Evolutionary conservation across 2,113 vertebrate species (phyloP).

Genomic region (Lasiurus borealis): DNA sequence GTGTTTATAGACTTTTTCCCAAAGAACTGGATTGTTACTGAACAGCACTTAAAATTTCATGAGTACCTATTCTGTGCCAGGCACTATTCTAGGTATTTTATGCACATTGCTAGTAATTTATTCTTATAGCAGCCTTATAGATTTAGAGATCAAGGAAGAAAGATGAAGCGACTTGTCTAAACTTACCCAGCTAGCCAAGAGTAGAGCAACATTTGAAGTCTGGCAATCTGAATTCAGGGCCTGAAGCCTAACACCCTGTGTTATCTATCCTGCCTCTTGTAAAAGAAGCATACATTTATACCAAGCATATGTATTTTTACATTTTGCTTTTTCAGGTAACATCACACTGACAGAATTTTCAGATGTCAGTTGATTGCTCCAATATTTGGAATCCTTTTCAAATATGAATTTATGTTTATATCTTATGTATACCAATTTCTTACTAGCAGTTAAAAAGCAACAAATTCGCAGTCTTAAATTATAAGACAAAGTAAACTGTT

Average conservation of each 20-base stretch:
- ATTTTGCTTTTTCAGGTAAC: background rate
- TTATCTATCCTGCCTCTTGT: background rate
- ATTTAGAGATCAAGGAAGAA: background rate
- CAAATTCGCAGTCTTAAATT: background rate
- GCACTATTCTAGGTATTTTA: background rate
- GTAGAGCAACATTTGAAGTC: background rate
- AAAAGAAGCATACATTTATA: background rate
- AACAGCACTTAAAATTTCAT: background rate
- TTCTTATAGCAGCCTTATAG: background rate
- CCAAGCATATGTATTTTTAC: background rate
- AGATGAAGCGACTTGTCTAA: background rate
- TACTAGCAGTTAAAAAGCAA: constrained; percentile 8
- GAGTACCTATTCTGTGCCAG: background rate
- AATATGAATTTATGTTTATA: background rate
- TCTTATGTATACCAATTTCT: background rate
- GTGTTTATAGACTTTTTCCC: background rate
- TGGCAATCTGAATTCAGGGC: background rate
- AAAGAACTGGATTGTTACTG: background rate
- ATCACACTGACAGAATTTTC: constrained; percentile 3
- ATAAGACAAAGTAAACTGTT: background rate
- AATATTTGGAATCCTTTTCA: constrained; percentile 23
- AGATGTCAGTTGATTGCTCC: background rate
- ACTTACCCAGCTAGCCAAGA: background rate
- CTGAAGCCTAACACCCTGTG: background rate
- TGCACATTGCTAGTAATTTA: background rate